Conservation (phyloP, 2,888 invertebrate genomes). For the Ochropleura leucogaster region DNA sequence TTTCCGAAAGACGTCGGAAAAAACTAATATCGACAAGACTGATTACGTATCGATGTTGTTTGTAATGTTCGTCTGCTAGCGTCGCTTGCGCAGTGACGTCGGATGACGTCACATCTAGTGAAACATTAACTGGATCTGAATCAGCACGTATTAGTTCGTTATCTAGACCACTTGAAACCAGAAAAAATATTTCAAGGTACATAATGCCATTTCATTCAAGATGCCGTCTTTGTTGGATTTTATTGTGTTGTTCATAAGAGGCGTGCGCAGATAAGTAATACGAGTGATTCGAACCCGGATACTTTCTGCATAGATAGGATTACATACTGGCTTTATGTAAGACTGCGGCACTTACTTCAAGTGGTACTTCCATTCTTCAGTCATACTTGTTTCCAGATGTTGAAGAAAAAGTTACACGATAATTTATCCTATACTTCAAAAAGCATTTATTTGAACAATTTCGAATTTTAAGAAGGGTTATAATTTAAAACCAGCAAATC, state of each 20-base stretch:
- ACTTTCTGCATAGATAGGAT: slow-evolving; percentile 39
- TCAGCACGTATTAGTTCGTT: slow-evolving; percentile 63
- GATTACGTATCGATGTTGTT: slow-evolving; percentile 58
- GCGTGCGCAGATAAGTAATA: slow-evolving; percentile 44
- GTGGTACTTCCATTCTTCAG: slow-evolving; percentile 44
- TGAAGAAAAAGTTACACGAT: background rate
- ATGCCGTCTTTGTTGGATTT: slow-evolving; percentile 62
- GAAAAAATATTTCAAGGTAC: slow-evolving; percentile 66
- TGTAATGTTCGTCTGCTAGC: slow-evolving; percentile 42
- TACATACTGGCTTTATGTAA: slow-evolving; percentile 44
- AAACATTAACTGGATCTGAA: slow-evolving; percentile 67
- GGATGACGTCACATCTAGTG: slow-evolving; percentile 56
- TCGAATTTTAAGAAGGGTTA: background rate
- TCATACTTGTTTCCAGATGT: background rate
- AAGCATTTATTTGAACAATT: background rate
- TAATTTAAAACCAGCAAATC: background rate
- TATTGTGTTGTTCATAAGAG: slow-evolving; percentile 58
- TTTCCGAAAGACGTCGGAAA: slow-evolving; percentile 11
- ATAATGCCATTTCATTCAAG: slow-evolving; percentile 59
- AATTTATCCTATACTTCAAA: background rate
- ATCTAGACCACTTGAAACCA: slow-evolving; percentile 61
- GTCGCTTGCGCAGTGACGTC: slow-evolving; percentile 53
- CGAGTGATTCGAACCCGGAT: slow-evolving; percentile 49
- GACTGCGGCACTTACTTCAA: slow-evolving; percentile 13
- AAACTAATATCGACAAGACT: slow-evolving; percentile 35